These are phyloP conservation scores for Macrotus californicus DNA, from an alignment of 2,113 vertebrate genomes.

Conservation along the genomic window DNA sequence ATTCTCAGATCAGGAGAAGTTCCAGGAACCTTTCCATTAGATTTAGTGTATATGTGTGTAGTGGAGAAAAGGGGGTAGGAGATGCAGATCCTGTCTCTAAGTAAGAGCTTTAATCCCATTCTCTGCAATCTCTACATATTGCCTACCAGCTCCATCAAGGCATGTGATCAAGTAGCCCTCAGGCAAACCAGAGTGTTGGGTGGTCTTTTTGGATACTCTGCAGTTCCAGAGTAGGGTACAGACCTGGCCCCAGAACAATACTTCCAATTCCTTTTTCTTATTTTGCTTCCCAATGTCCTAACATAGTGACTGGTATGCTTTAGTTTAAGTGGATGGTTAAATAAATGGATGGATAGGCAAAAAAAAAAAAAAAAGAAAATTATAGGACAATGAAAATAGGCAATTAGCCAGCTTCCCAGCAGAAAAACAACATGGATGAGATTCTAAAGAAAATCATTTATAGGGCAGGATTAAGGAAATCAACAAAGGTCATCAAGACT, in stretches of 20 bases:
- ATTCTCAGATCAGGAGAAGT: background rate
- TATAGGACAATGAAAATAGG: background rate
- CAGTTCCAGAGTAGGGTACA: background rate
- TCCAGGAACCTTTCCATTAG: background rate
- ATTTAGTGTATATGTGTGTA: background rate
- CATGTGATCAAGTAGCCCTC: background rate
- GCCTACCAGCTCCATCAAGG: background rate
- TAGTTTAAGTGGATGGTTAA: background rate
- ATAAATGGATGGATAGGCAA: background rate
- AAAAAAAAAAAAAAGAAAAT: background rate
- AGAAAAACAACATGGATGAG: background rate
- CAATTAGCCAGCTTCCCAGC: background rate
- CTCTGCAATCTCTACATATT: background rate
- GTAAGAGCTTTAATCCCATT: background rate
- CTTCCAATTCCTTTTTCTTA: background rate
- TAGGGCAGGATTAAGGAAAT: background rate
- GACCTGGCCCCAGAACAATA: background rate
- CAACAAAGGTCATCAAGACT: background rate
- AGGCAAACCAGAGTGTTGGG: background rate
- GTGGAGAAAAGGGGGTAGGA: background rate
- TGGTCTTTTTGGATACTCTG: background rate
- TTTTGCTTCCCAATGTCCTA: background rate
- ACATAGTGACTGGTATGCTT: background rate
- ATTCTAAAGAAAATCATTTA: constrained; percentile 13
- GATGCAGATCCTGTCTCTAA: background rate